These are phyloP conservation scores for Meteorus colon DNA, from an alignment of 2,888 invertebrate species.

Conservation along the genomic window DNA sequence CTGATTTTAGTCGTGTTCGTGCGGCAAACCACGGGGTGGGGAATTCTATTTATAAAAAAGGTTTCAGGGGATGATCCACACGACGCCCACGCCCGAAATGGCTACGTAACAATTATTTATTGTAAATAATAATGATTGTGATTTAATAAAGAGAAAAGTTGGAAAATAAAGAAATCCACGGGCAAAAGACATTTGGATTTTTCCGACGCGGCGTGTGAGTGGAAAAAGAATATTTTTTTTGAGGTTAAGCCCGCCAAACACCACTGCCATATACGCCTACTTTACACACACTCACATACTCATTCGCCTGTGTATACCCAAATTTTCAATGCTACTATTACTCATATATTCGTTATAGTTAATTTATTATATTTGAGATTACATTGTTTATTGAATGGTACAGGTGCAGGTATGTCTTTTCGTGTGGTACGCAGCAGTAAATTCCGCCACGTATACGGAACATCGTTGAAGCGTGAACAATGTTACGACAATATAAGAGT, in stretches of 20 bases:
- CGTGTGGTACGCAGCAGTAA: slow-evolving; percentile 97
- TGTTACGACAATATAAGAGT: slow-evolving; percentile 98
- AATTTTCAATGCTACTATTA: neutral
- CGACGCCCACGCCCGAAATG: slow-evolving; percentile 68
- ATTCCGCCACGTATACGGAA: slow-evolving; percentile 97
- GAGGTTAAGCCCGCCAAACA: slow-evolving; percentile 54
- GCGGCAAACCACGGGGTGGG: slow-evolving; percentile 58
- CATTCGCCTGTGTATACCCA: neutral
- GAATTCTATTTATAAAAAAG: slow-evolving; percentile 67
- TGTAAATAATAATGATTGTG: slow-evolving; percentile 50
- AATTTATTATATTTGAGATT: slow-evolving; percentile 36
- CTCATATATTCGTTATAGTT: slow-evolving; percentile 30
- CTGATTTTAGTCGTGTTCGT: slow-evolving; percentile 65
- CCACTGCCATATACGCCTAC: slow-evolving; percentile 40
- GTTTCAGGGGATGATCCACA: slow-evolving; percentile 68
- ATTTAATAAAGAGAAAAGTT: slow-evolving; percentile 1
- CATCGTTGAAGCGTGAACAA: slow-evolving; percentile 93
- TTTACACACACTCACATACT: slow-evolving; percentile 39
- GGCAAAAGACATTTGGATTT: slow-evolving; percentile 45
- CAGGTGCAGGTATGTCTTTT: slow-evolving; percentile 85
- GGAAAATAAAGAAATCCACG: slow-evolving; percentile 16
- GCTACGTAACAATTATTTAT: slow-evolving; percentile 68
- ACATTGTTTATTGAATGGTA: slow-evolving; percentile 36
- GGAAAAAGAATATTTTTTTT: slow-evolving; percentile 41
- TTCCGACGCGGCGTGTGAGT: slow-evolving; percentile 32